A percentile compares a stretch with the other conserved stretches of the same genome.
Conservation (phyloP, 1,140 invertebrate species). For the Diorhabda elongata region DNA sequence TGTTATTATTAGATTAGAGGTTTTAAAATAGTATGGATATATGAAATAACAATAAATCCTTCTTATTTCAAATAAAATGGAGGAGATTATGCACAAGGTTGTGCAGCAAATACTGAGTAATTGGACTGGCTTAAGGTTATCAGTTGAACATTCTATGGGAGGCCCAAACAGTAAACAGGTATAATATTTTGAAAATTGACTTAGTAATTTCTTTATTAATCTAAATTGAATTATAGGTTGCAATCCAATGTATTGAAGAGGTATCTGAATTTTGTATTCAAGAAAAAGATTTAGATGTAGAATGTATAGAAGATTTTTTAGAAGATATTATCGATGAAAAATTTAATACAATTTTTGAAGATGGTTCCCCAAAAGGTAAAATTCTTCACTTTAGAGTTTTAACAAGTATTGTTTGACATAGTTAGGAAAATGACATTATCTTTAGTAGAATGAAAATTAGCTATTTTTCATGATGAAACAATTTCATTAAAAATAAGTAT, state of each 20-base stretch:
- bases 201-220: neutral
- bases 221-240: conserved; percentile 47
- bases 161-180: conserved; percentile 60
- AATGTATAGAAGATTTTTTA: conserved; percentile 56
- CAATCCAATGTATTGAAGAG: conserved; percentile 57
- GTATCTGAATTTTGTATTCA: conserved; percentile 57
- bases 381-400: neutral
- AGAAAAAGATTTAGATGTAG: conserved; percentile 52
- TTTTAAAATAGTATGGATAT: too few relatives aligned
- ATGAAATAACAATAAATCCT: too few relatives aligned
- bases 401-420: too few relatives aligned
- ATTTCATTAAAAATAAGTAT: too few relatives aligned
- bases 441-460: too few relatives aligned
- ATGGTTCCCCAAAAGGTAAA: conserved; percentile 54
- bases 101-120: conserved; percentile 61
- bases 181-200: conserved; percentile 10
- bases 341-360: conserved; percentile 62
- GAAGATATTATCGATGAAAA: conserved; percentile 63
- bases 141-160: conserved; percentile 63
- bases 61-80: too few relatives aligned
- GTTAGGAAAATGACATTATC: too few relatives aligned
- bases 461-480: too few relatives aligned
- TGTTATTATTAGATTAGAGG: too few relatives aligned
- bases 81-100: conserved; percentile 50
- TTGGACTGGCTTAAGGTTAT: conserved; percentile 60